Percentiles rank a stretch among this genome's conserved stretches.
Conservation (phyloP, 2,888 invertebrate species). For the Plebejus anna region DNA sequence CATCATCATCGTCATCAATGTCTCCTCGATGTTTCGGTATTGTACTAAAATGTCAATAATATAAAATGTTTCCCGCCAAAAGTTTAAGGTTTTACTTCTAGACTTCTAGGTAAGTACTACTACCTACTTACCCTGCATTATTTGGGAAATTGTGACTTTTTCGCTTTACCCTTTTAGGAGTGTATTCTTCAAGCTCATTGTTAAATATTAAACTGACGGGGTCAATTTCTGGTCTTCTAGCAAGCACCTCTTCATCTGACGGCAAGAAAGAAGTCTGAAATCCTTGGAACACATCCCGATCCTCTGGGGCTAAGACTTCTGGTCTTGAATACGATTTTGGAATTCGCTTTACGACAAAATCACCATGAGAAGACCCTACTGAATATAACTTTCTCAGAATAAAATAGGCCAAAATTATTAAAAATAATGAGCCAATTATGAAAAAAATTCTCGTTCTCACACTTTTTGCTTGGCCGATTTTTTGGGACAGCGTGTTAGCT, state of each 20-base stretch:
- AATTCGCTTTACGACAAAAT: slow-evolving; percentile 58
- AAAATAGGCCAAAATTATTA: slow-evolving; percentile 51
- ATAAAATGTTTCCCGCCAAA: too few relatives aligned
- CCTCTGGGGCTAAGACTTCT: slow-evolving; percentile 73
- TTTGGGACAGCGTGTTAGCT: slow-evolving; percentile 56
- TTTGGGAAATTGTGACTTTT: slow-evolving; percentile 56
- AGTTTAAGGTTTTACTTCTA: neutral
- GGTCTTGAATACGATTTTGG: slow-evolving; percentile 60
- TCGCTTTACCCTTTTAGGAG: slow-evolving; percentile 53
- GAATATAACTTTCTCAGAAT: slow-evolving; percentile 50
- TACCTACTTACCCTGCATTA: slow-evolving; percentile 54
- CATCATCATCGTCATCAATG: slow-evolving; percentile 42
- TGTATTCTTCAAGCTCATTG: neutral
- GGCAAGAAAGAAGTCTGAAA: slow-evolving; percentile 83
- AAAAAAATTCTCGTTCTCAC: slow-evolving; percentile 54
- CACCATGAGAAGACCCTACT: slow-evolving; percentile 56
- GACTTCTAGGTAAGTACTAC: too few relatives aligned
- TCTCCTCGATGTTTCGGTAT: slow-evolving; percentile 35
- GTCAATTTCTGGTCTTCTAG: slow-evolving; percentile 46
- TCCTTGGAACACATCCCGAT: slow-evolving; percentile 80
- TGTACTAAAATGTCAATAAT: slow-evolving; percentile 40
- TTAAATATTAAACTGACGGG: neutral
- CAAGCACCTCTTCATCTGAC: slow-evolving; percentile 69
- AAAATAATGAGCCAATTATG: slow-evolving; percentile 45
- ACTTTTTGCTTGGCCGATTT: slow-evolving; percentile 54